Base-by-base conservation (phyloP, 2,113 vertebrate genomes). In the Caranx ignobilis region DNA sequence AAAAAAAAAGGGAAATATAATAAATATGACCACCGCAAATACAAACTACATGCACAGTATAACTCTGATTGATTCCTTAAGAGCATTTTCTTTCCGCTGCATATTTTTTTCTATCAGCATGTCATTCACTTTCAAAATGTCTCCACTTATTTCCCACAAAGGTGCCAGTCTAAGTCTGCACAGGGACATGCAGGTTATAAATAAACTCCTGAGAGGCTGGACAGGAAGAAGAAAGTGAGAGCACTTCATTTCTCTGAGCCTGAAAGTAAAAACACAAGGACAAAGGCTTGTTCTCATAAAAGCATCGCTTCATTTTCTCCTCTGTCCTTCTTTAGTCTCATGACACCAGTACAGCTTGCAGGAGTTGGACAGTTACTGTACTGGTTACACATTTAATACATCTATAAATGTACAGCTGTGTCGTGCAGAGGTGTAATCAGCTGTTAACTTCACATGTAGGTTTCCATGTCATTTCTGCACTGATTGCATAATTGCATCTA, bases 201-300 rank as follows among this genome's bases (percentile, higher is more conserved):
- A 85, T 79, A 83, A 74, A 56, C 62, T 63, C 31, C 60, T 62
- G 64, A 81, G 72, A 84, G 67, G 59, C 52, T n/a, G n/a, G 26
- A 12, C 26, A 57, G 54, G 32, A 76, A 68, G 15, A 21, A 61
- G 48, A 64, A 56, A 55, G 39, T 6, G 31, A 26, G 47, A 0
- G 0, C 34, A 16, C 59, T 63, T 66, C 47, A 72, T 57, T 79
- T 74, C 39, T 64, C 26, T 37, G 1, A 31, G 0, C 5, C 62
- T 68, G 31, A 56, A 47, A 71, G 35, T 37, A 41, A 62, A 85
- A 59, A 37, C 37, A 73, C 16, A 45, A 69, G 15, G 35, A 61
- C 43, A 47, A 71, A 61, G 10, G 21, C 8, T 5, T 8, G 11
- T 35, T 66, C 18, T 11, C 63, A 19, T 34, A 15, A 35, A 71